These are phyloP conservation scores for Carassius gibelio DNA, from an alignment of 2,113 vertebrate genomes.

Conservation along the genomic window DNA sequence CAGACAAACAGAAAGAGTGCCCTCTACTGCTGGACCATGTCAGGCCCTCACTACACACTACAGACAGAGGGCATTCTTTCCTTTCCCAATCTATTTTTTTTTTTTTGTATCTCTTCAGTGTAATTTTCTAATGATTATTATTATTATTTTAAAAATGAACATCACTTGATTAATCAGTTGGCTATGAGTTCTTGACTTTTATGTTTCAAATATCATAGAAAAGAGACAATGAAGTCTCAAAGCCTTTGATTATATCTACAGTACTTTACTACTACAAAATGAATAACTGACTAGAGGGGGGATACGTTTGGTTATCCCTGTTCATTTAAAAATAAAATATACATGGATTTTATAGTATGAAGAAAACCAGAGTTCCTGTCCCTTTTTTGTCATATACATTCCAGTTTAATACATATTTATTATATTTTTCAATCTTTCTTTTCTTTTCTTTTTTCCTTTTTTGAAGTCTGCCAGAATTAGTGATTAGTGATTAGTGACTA, in stretches of 20 bases:
- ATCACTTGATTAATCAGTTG: background rate
- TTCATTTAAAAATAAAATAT: background rate
- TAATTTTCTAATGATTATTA: background rate
- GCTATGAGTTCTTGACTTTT: background rate
- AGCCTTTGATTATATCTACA: background rate
- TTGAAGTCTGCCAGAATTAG: too few species aligned
- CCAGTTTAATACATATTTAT: too few species aligned
- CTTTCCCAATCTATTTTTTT: background rate
- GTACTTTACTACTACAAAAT: background rate
- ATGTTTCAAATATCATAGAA: background rate
- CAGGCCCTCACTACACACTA: background rate
- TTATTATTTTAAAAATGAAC: background rate
- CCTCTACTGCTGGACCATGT: conserved; percentile 57
- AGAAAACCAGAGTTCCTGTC: background rate
- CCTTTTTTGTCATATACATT: too few species aligned
- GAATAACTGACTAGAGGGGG: background rate
- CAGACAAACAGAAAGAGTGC: conserved; percentile 59
- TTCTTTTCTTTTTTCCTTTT: too few species aligned
- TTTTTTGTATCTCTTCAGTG: background rate
- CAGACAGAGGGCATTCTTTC: background rate
- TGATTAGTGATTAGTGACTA: too few species aligned
- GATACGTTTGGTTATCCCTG: background rate
- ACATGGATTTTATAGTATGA: background rate
- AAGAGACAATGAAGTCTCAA: background rate
- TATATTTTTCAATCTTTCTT: too few species aligned